Evolutionary conservation across 1,140 invertebrate genomes (phyloP).

Genomic region (Notospermus geniculatus): DNA sequence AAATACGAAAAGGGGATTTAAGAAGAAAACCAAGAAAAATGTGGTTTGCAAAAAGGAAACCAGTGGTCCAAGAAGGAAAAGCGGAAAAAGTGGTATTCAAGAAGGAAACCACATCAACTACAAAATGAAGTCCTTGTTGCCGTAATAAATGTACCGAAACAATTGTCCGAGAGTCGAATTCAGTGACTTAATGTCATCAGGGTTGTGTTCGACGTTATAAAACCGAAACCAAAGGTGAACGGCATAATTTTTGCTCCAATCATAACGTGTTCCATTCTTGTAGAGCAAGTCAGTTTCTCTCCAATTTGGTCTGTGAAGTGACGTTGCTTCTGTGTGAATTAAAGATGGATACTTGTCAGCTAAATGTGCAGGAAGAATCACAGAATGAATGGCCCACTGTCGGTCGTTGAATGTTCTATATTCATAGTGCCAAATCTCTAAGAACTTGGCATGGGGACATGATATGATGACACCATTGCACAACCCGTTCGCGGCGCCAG

Average conservation of each 20-base stretch:
- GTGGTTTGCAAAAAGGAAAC: no score
- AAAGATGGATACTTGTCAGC: conserved; percentile 13
- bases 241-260: conserved; percentile 28
- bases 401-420: neutral
- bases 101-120: no score
- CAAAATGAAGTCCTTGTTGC: neutral
- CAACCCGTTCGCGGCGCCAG: conserved; percentile 6
- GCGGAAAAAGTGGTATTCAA: no score
- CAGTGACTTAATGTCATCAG: conserved; percentile 9
- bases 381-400: conserved; percentile 10
- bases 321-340: conserved; percentile 25
- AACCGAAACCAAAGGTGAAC: conserved; percentile 26
- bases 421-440: conserved; percentile 9
- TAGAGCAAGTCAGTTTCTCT: conserved; percentile 18
- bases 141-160: conserved; percentile 22
- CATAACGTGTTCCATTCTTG: conserved; percentile 12
- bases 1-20: no score
- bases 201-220: neutral
- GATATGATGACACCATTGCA: conserved; percentile 14
- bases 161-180: conserved; percentile 21
- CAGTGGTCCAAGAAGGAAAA: no score
- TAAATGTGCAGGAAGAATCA: conserved; percentile 6
- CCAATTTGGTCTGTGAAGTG: conserved; percentile 25
- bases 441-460: neutral
- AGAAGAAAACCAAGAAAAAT: no score